These are phyloP conservation scores for Silvanus unidentatus DNA, from an alignment of 2,888 invertebrate genomes.

Conservation along the genomic window DNA sequence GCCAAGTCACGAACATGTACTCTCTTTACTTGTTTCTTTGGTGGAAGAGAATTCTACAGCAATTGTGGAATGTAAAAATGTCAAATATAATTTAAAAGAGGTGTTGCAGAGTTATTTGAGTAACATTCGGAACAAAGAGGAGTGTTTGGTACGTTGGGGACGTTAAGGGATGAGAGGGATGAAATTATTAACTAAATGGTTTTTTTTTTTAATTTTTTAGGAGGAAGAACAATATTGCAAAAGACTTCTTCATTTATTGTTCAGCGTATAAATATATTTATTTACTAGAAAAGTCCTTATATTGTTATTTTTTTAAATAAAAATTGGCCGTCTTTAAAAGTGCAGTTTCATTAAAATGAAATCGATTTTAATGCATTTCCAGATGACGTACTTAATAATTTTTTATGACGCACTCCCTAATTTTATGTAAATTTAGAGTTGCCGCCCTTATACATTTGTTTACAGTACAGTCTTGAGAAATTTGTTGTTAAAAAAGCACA, in stretches of 20 bases:
- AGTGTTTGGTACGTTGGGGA: constrained; percentile 42
- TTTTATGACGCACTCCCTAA: constrained; percentile 23
- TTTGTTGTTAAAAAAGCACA: not conserved
- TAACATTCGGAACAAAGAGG: constrained; percentile 43
- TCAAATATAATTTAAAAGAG: constrained; percentile 43
- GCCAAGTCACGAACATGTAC: constrained; percentile 49
- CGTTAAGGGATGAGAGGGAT: too few species aligned
- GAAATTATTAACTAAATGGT: constrained; percentile 1
- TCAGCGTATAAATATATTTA: not conserved
- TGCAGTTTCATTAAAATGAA: too few species aligned
- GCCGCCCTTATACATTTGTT: constrained; percentile 36
- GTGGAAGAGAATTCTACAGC: constrained; percentile 45
- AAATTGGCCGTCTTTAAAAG: too few species aligned
- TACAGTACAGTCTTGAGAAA: constrained; percentile 31
- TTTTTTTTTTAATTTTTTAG: constrained; percentile 18
- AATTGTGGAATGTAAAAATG: constrained; percentile 43
- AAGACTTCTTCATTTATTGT: constrained; percentile 22
- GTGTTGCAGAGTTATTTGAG: constrained; percentile 42
- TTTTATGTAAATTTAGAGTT: constrained; percentile 34
- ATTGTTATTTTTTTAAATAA: not conserved
- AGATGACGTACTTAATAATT: constrained; percentile 3
- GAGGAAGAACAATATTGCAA: constrained; percentile 28
- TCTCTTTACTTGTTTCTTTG: constrained; percentile 47
- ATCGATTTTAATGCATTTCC: not conserved
- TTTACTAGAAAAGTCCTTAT: not conserved